Conservation (phyloP, 2,888 invertebrate species). For the Drosophila nr. perissopoda region DNA sequence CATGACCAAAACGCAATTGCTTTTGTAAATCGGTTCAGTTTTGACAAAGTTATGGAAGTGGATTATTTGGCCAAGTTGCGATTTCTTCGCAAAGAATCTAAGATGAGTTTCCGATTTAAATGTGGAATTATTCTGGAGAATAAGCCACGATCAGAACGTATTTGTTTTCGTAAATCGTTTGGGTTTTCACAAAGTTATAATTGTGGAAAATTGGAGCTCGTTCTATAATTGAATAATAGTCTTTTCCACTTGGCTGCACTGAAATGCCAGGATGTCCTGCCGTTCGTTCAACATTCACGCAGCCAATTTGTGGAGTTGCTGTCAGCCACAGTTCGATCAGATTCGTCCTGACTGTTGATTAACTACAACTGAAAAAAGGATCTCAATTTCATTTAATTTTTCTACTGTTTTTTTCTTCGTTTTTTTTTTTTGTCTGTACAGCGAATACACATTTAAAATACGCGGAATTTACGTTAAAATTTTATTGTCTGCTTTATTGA, state of each 20-base stretch:
- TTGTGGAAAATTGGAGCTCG: not conserved
- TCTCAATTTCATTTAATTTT: conserved; percentile 51
- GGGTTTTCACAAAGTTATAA: not conserved
- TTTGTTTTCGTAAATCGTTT: not conserved
- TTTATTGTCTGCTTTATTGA: conserved; percentile 69
- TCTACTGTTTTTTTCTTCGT: not conserved
- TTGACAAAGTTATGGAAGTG: too few species aligned
- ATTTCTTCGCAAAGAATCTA: not conserved
- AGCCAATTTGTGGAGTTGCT: conserved; percentile 15
- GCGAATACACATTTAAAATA: conserved; percentile 44
- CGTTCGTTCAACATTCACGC: not conserved
- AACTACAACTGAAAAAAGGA: conserved; percentile 25
- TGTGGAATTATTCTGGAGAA: not conserved
- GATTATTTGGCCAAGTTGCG: not conserved
- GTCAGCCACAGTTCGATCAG: conserved; percentile 16
- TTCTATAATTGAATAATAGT: not conserved
- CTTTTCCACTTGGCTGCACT: not conserved
- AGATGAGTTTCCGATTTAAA: not conserved
- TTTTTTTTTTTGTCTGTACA: too few species aligned
- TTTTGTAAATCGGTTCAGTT: too few species aligned
- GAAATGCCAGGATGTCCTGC: not conserved
- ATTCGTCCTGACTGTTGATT: conserved; percentile 20
- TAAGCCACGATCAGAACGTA: not conserved
- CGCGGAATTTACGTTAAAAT: conserved; percentile 72
- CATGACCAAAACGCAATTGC: too few species aligned